Evolutionary conservation across 2,888 invertebrate genomes (phyloP).

Genomic region (Eustalomyia histrio): DNA sequence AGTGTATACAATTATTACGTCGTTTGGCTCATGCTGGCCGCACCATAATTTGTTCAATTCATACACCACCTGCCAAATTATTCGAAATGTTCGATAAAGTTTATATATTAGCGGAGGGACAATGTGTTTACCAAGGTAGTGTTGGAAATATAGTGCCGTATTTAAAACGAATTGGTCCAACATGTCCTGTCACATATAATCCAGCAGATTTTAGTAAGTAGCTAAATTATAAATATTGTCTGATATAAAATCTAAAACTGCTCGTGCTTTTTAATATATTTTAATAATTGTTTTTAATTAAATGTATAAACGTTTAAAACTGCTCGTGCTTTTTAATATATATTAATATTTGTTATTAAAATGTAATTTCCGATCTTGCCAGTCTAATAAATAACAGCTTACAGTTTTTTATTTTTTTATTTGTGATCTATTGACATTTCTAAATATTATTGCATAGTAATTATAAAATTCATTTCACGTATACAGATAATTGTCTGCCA

Average conservation of each 20-base stretch:
- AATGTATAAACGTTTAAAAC: no score
- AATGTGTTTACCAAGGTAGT: conserved; percentile 93
- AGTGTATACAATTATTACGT: conserved; percentile 92
- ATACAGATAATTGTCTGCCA: neutral
- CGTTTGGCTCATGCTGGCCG: conserved; percentile 91
- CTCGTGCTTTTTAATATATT: neutral
- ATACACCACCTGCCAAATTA: conserved; percentile 96
- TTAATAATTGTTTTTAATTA: no score
- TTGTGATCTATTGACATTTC: conserved; percentile 23
- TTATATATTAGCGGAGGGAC: conserved; percentile 92
- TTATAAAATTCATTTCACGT: neutral
- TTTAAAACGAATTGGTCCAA: conserved; percentile 86
- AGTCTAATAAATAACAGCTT: neutral
- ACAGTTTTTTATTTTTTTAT: neutral
- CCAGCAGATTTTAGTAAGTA: conserved; percentile 96
- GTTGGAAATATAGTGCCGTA: conserved; percentile 90
- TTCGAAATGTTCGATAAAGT: conserved; percentile 95
- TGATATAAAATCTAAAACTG: no score
- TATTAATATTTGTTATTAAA: no score
- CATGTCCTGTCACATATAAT: conserved; percentile 95
- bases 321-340: neutral
- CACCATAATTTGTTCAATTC: conserved; percentile 95
- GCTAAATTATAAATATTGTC: neutral
- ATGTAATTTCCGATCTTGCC: neutral
- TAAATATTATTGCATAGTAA: conserved; percentile 34